phyloP scores from a whole-genome alignment of 64 coral and sea anemone genomes.

The Porites lutea region DNA sequence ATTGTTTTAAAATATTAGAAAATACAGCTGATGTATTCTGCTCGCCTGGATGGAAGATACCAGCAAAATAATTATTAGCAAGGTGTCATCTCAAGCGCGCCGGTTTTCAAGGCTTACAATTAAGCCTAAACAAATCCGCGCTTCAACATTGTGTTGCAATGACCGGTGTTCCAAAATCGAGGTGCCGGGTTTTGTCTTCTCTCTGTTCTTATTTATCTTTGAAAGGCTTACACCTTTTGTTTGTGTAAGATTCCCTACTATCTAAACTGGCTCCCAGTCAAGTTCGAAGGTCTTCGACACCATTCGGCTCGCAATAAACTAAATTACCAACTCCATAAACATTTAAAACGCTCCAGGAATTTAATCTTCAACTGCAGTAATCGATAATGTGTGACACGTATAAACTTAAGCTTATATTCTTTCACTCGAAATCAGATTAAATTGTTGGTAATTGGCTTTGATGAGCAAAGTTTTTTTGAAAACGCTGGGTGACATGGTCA shows the following conservation, averaged over 20 bases:
- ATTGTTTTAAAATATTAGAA: not conserved
- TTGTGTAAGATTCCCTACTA: not conserved
- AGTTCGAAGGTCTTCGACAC: not conserved
- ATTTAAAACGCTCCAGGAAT: not conserved
- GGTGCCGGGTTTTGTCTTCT: not conserved
- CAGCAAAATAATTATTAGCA: not conserved
- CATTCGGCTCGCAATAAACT: conserved; percentile 14
- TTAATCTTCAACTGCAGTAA: not conserved
- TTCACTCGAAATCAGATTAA: not conserved
- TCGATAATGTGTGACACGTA: not conserved
- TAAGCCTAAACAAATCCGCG: too few relatives aligned
- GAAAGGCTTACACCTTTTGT: not conserved
- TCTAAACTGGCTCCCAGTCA: not conserved
- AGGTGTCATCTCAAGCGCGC: too few relatives aligned
- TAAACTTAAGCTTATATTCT: not conserved
- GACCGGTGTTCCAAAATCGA: too few relatives aligned
- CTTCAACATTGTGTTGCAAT: too few relatives aligned
- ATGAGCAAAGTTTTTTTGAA: not conserved
- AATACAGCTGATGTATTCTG: not conserved
- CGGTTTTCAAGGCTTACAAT: too few relatives aligned
- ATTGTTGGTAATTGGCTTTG: conserved; percentile 5
- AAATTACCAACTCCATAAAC: not conserved
- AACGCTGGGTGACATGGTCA: not conserved
- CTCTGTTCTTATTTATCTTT: not conserved
- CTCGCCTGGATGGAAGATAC: not conserved